Conservation (phyloP, 1,140 invertebrate genomes). For the Drosophila fuyamai region DNA sequence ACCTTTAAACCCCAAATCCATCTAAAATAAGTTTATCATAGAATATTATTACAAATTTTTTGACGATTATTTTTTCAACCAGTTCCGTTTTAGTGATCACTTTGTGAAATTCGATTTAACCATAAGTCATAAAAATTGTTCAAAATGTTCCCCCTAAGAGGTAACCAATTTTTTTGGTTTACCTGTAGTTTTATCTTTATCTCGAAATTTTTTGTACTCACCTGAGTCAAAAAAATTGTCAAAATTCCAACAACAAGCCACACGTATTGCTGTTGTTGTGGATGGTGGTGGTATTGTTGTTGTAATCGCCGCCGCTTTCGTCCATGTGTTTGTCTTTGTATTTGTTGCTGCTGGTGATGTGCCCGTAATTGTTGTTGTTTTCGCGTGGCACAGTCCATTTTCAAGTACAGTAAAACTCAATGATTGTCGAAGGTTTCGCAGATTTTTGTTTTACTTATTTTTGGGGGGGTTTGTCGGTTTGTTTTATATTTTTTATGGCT, state of each 20-base stretch:
- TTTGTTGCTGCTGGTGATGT: conserved; percentile 20
- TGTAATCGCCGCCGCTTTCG: conserved; percentile 26
- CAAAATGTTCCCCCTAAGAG: neutral
- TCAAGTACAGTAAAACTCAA: conserved; percentile 62
- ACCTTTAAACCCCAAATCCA: too few species aligned
- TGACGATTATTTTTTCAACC: too few species aligned
- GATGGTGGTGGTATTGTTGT: conserved; percentile 8
- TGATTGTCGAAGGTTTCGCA: conserved; percentile 38
- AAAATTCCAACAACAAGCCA: conserved; percentile 63
- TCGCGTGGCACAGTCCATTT: conserved; percentile 54
- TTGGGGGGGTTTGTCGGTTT: conserved; percentile 31
- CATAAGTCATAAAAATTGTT: neutral
- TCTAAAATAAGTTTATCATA: too few species aligned
- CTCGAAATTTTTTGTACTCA: conserved; percentile 32
- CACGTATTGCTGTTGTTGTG: conserved; percentile 33
- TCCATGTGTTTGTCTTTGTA: conserved; percentile 24
- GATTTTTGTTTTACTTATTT: conserved; percentile 15
- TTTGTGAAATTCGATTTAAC: too few species aligned
- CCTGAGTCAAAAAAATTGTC: conserved; percentile 67
- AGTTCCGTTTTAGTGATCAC: too few species aligned
- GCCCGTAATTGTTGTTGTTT: conserved; percentile 28
- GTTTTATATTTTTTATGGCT: conserved; percentile 20
- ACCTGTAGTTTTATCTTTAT: conserved; percentile 6
- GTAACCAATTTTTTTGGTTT: conserved; percentile 1
- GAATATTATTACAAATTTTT: too few species aligned